Evolutionary conservation across 2,888 invertebrate genomes (phyloP).

Genomic region (Prosopocoilus inquinatus): DNA sequence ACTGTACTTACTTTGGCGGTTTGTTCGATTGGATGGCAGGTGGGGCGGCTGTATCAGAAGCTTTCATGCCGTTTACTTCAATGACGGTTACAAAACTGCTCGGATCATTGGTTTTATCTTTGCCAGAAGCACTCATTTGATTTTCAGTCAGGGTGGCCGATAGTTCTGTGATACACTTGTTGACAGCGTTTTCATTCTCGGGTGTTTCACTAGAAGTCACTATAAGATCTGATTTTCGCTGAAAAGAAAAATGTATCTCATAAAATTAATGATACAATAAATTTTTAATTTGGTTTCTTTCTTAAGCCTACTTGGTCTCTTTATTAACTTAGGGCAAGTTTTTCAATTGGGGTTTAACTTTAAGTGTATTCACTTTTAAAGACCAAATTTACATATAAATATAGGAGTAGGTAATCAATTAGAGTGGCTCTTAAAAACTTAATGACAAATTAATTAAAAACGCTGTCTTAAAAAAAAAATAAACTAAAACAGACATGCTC

Average conservation of each 20-base stretch:
- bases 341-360: too few relatives aligned
- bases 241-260: neutral
- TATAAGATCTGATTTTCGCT: constrained; percentile 17
- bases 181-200: constrained; percentile 49
- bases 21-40: constrained; percentile 35
- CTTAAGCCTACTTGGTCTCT: too few relatives aligned
- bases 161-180: constrained; percentile 71
- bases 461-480: too few relatives aligned
- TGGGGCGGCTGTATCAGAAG: constrained; percentile 31
- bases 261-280: too few relatives aligned
- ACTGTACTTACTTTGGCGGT: constrained; percentile 45
- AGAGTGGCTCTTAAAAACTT: too few relatives aligned
- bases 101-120: constrained; percentile 45
- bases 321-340: too few relatives aligned
- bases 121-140: constrained; percentile 11
- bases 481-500: too few relatives aligned
- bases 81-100: constrained; percentile 83
- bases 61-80: constrained; percentile 79
- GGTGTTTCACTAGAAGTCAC: constrained; percentile 31
- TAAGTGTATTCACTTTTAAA: too few relatives aligned
- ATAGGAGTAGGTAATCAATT: too few relatives aligned
- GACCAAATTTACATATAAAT: too few relatives aligned
- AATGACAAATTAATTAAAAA: too few relatives aligned
- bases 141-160: constrained; percentile 46
- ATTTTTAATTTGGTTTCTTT: too few relatives aligned